Base-by-base conservation (phyloP, 2,113 vertebrate genomes). In the Chaenocephalus aceratus region DNA sequence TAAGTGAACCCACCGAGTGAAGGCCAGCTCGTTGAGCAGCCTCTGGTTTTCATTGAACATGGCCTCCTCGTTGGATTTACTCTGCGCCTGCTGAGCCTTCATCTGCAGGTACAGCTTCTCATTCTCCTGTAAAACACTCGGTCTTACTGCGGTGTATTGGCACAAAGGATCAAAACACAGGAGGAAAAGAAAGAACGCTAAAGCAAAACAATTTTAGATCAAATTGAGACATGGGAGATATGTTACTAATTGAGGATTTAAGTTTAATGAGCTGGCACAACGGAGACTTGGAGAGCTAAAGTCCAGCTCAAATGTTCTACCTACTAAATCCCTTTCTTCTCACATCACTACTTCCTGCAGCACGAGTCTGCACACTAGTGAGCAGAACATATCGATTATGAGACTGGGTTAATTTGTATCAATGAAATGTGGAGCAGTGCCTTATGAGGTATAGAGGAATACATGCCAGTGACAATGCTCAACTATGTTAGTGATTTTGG, bases 21-120 rank as follows among this genome's bases (percentile, higher is more conserved):
- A 81, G 14, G 80, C 72, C 75, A 99, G 90, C 85, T 99, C 95
- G 30, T 90, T 93, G 70, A 93, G 94, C 87, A 98, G 95, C 75
- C 82, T 88, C 70, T 97, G 96, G 92, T 98, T 98, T 86, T 98
- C 97, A 65, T 91, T 94, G 84, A 97, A 98, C 97, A 98, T 98
- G 82, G n/a, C 93, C 46, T 97, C 97, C 75, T 97, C 95, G 0
- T 95, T 97, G 87, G 94, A 95, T 87, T 96, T 98, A 80, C 93
- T 97, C 88, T 95, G 83, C 10, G 91, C 90, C 87, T 97, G 96
- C 67, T 97, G 94, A 15, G 94, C 93, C 93, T 98, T 99, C 78
- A 97, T 93, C 93, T 97, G 95, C 62, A 92, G 89, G 90, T 96
- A 99, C 5, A 98, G 91, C 80, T 89, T 96, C 94, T 98, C 97